phyloP scores from a whole-genome alignment of 2,113 vertebrate genomes.

The Barbus barbus region DNA sequence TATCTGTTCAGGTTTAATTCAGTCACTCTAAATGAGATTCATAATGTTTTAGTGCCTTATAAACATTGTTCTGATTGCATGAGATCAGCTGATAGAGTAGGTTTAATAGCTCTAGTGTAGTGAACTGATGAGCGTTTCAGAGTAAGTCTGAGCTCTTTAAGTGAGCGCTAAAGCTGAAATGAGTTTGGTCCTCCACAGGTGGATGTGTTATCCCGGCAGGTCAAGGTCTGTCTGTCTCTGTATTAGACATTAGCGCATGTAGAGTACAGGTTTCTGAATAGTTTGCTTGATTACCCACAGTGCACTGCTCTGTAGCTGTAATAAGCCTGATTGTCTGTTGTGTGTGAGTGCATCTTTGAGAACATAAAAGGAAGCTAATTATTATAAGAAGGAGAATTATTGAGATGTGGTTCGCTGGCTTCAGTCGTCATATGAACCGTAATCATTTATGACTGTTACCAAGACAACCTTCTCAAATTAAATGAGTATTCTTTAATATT shows the following conservation, averaged over 20 bases:
- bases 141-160: too few species aligned
- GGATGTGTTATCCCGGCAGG: conserved; percentile 84
- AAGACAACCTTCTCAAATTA: too few species aligned
- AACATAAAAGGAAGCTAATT: background rate
- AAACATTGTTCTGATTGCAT: background rate
- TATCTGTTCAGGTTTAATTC: background rate
- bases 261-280: conserved; percentile 38
- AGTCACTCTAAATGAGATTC: too few species aligned
- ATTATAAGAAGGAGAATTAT: background rate
- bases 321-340: conserved; percentile 39
- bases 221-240: conserved; percentile 69
- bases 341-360: conserved; percentile 9
- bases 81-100: background rate
- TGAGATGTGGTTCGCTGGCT: too few species aligned
- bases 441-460: too few species aligned
- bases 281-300: conserved; percentile 39
- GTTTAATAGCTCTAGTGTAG: background rate
- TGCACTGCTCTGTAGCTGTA: conserved; percentile 48
- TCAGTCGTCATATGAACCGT: too few species aligned
- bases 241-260: conserved; percentile 55
- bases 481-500: background rate
- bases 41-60: background rate
- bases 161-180: background rate
- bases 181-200: conserved; percentile 77
- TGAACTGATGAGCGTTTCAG: too few species aligned